These are phyloP conservation scores for Apodemus agrarius DNA, from an alignment of 2,797 vertebrate species.

Conservation along the genomic window DNA sequence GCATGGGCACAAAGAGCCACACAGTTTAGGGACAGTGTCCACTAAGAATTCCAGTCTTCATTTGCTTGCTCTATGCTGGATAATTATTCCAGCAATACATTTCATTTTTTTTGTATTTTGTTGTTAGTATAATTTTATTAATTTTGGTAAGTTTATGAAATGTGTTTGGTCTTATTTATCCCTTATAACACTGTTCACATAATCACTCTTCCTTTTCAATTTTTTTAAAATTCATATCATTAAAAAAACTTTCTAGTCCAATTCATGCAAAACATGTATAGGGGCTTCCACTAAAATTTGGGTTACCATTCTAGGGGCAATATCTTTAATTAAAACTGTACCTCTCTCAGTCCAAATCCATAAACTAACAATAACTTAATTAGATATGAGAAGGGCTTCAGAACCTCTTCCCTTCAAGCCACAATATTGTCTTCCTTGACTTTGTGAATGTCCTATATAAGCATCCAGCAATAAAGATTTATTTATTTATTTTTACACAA, in stretches of 20 bases:
- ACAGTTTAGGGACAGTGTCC: background rate
- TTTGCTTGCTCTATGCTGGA: background rate
- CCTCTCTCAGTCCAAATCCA: background rate
- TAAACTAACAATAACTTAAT: too few relatives aligned
- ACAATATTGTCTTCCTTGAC: too few relatives aligned
- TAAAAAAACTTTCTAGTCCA: background rate
- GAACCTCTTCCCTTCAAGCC: too few relatives aligned
- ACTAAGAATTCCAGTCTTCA: background rate
- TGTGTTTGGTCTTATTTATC: too few relatives aligned
- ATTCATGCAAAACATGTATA: background rate
- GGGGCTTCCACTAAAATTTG: too few relatives aligned
- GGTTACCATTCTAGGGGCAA: background rate
- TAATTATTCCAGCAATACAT: background rate
- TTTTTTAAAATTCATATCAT: background rate
- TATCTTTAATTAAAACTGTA: background rate
- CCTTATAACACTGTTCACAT: too few relatives aligned
- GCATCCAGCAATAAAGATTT: too few relatives aligned
- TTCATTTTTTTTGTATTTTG: background rate
- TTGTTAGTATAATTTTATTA: too few relatives aligned
- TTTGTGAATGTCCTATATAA: too few relatives aligned
- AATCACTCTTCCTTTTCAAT: background rate
- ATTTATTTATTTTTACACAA: too few relatives aligned
- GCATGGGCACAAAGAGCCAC: background rate
- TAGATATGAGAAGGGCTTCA: too few relatives aligned
- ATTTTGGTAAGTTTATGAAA: too few relatives aligned